Conservation (phyloP, 2,113 vertebrate genomes). For the Thymallus thymallus region DNA sequence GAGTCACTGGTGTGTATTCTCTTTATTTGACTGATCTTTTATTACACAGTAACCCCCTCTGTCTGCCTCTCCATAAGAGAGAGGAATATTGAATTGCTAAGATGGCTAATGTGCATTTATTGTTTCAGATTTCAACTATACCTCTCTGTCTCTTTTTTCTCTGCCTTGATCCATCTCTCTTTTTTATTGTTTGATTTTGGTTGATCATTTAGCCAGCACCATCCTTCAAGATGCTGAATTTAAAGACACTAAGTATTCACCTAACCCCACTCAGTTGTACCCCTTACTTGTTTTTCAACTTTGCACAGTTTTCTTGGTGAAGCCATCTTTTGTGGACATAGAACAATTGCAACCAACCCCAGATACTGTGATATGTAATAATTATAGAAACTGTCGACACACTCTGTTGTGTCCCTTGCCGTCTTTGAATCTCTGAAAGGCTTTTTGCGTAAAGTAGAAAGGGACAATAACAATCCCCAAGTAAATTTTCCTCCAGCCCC, state of each 20-base stretch:
- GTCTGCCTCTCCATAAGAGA: no score
- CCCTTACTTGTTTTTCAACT: slow-evolving; percentile 26
- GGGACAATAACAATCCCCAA: no score
- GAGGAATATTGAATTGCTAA: no score
- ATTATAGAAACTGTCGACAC: slow-evolving; percentile 19
- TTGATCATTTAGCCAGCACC: slow-evolving; percentile 14
- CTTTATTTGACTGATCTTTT: neutral
- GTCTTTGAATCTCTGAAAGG: slow-evolving; percentile 39
- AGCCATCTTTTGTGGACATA: slow-evolving; percentile 28
- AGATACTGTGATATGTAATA: slow-evolving; percentile 63
- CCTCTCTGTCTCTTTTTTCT: neutral
- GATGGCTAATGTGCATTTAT: no score
- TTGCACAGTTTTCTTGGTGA: slow-evolving; percentile 36
- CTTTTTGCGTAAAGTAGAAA: neutral
- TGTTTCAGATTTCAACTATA: no score
- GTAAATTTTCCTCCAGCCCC: slow-evolving; percentile 27
- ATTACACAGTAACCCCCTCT: neutral
- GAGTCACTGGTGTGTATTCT: neutral
- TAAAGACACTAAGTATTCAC: slow-evolving; percentile 30
- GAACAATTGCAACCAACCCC: slow-evolving; percentile 49
- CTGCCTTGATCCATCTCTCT: slow-evolving; percentile 4
- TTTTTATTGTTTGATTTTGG: slow-evolving; percentile 5
- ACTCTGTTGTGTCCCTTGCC: slow-evolving; percentile 44
- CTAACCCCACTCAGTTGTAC: slow-evolving; percentile 11
- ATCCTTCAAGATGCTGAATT: slow-evolving; percentile 35